Percentiles rank a stretch among this genome's conserved stretches.
These are phyloP conservation scores for Eptesicus fuscus DNA, from an alignment of 2,113 vertebrate species.

Conservation along the genomic window DNA sequence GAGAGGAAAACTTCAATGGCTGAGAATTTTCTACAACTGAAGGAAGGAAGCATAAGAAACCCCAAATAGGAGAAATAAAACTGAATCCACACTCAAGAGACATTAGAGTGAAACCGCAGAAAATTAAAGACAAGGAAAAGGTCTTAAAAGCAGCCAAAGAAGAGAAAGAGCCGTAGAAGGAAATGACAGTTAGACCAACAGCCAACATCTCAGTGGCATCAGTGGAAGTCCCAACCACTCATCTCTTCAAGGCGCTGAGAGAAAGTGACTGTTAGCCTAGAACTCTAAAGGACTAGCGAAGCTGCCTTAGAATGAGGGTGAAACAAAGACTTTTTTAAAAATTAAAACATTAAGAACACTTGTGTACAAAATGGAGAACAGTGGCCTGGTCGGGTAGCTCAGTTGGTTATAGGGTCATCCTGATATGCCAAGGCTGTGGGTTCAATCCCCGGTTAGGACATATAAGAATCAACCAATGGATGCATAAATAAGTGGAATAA, in stretches of 20 bases:
- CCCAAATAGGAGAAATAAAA: neutral
- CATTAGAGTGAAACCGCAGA: neutral
- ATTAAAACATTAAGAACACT: neutral
- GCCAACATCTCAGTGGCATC: neutral
- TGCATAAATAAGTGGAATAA: no score
- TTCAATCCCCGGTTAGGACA: no score
- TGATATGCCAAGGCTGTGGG: no score
- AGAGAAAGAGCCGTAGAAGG: neutral
- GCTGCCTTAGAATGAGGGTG: neutral
- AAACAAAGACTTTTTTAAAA: neutral
- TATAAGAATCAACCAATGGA: no score
- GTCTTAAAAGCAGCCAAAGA: neutral
- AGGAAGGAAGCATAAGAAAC: neutral
- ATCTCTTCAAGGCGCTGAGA: neutral
- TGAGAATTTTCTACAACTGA: neutral
- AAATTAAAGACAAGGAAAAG: neutral
- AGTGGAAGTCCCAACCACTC: neutral
- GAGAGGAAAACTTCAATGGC: neutral
- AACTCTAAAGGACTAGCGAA: neutral
- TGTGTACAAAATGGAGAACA: no score
- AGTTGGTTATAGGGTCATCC: no score
- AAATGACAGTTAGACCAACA: neutral
- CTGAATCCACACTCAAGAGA: neutral
- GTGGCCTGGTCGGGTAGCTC: no score
- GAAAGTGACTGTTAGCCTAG: neutral